Conservation (phyloP, 2,113 vertebrate genomes). For the Paradisaea rubra region DNA sequence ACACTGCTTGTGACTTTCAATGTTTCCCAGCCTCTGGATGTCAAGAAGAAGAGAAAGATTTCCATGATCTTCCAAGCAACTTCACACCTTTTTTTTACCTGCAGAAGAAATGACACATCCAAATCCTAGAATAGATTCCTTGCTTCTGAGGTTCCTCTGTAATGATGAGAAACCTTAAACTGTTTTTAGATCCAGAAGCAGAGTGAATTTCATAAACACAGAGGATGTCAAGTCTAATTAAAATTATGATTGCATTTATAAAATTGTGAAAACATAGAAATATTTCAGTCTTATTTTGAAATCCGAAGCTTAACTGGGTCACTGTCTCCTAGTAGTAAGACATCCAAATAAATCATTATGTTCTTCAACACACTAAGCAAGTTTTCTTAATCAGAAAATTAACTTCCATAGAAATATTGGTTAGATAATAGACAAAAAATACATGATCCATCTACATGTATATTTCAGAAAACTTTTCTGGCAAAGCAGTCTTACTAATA, state of each 20-base stretch:
- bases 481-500: background rate
- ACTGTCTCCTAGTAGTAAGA: background rate
- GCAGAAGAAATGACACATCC: background rate
- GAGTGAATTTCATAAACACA: background rate
- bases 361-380: background rate
- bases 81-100: background rate
- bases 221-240: background rate
- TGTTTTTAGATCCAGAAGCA: background rate
- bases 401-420: background rate
- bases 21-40: background rate
- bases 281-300: background rate
- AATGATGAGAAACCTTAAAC: background rate
- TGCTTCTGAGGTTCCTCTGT: background rate
- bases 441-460: background rate
- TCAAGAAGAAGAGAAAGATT: background rate
- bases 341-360: background rate
- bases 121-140: fast-evolving
- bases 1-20: background rate
- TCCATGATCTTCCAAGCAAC: background rate
- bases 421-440: background rate
- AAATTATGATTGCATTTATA: background rate
- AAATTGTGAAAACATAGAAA: background rate
- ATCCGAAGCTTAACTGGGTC: background rate
- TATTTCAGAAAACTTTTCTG: background rate
- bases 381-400: background rate